Evolutionary conservation across 2,113 vertebrate genomes (phyloP), one percentile per base, ranked within the genome.

Genomic region (Pseudopodoces humilis): DNA sequence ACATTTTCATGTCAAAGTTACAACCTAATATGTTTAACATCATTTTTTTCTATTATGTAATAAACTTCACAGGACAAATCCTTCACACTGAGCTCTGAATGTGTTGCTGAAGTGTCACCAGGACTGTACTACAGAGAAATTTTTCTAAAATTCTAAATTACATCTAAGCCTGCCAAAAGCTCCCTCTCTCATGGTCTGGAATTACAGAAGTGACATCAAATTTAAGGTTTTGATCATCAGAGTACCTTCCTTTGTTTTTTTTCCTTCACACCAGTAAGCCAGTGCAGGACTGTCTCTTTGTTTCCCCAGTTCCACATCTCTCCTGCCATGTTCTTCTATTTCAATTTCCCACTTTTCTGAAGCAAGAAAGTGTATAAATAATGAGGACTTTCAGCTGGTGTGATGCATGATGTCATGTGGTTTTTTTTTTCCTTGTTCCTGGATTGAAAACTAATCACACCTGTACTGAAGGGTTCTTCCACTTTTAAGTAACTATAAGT

Each of bases 381-480:
- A 53, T 2, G 3, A 21, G 52, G 33, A 30, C 10, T 69, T 77
- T 12, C 18, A 80, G 3, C 58, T 55, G 10, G 11, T 74, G 19
- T 0, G 0, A 71, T 50, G 50, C 25, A 43, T 0, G 2, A 31
- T 5, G 11, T 15, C 27, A 53, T 46, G 46, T 18, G 3, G 9
- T 56, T 88, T 15, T 3, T 37, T 3, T 37, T 67, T 62, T 39
- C 39, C 21, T 74, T 83, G 20, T 55, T 20, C 27, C 35, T 83
- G 64, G 27, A 75, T 1, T 62, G 33, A 90, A 90, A 43, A 31
- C 27, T n/a, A 47, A 25, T 83, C 31, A 58, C 46, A 44, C 20
- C 55, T 55, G 31, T 23, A 43, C 25, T 41, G 56, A 77, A 86
- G 19, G n/a, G 58, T 65, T 60, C 33, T 8, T 62, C 15, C 6